Base-by-base conservation (phyloP, 2,797 vertebrate genomes). In the Eidolon dupreanum region DNA sequence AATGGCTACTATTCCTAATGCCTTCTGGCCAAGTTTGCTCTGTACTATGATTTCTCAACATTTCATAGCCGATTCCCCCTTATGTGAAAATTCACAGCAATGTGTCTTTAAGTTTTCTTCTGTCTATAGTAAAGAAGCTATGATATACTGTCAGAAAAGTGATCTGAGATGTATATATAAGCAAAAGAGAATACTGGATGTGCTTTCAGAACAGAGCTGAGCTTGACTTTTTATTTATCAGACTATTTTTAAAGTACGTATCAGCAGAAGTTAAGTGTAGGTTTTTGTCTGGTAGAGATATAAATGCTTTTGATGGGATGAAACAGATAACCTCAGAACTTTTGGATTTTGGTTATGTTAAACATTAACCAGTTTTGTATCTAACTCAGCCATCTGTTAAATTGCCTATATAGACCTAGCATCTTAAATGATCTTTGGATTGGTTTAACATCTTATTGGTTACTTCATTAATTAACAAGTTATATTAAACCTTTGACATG, bases 1-100 rank as follows among this genome's bases (percentile, higher is more conserved):
- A 97, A 96, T 97, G 95, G 95, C 91, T 95, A 38, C 79, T 84
- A 93, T 97, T 96, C 66, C 90, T 93, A 90, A 96, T 90, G 95
- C 91, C 94, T 96, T 78, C 36, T 75, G 92, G 97, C 87, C 43
- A 96, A 73, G 75, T 93, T 97, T 96, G 41, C 90, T 88, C 90
- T 77, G 59, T 89, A 63, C 82, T 94, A 68, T 95, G 92, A 88
- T 97, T 97, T 97, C 95, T 96, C 94, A 95, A 57, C 79, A 81
- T 96, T 97, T 97, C 93, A 96, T 85, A 93, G 51, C 55, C 93
- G 96, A 77, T 96, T 95, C 88, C 59, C 87, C 53, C 77, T 93
- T 90, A 97, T 89, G 97, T 93, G 93, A 95, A 97, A 95, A 97
- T 96, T 90, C 90, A 79, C 43, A 84, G 87, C 74, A 85, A 77